Conservation (phyloP, 1,140 invertebrate genomes). For the Apis mellifera region DNA sequence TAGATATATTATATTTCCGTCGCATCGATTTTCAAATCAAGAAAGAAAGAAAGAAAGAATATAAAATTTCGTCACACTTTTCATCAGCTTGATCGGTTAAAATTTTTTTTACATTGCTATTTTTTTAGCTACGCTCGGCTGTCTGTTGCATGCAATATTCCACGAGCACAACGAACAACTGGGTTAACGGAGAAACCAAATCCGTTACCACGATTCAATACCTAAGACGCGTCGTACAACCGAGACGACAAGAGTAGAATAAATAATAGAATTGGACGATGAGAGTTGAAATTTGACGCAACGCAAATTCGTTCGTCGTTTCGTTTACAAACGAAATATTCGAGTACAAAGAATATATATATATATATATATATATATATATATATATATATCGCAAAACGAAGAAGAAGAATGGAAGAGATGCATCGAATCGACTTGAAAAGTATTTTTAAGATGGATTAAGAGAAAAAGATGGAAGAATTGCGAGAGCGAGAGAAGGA, state of each 20-base stretch:
- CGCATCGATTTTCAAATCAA: background rate
- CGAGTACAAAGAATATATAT: no score
- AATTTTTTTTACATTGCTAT: background rate
- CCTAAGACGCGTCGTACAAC: conserved; percentile 7
- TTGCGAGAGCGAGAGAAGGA: no score
- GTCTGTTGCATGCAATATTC: background rate
- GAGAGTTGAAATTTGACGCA: conserved; percentile 13
- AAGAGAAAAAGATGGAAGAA: no score
- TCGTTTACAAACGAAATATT: background rate
- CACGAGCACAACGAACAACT: background rate
- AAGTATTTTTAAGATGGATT: no score
- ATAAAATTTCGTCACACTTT: background rate
- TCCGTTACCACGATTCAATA: conserved; percentile 31
- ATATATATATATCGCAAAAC: no score
- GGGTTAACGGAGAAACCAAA: conserved; percentile 44
- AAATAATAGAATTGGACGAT: conserved; percentile 10
- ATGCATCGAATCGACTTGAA: no score
- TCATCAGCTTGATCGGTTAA: background rate
- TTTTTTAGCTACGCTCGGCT: background rate
- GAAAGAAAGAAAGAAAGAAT: background rate
- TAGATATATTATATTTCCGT: background rate
- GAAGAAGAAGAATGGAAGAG: no score
- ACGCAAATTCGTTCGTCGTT: background rate
- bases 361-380: no score
- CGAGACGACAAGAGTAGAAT: conserved; percentile 39